phyloP scores from a whole-genome alignment of 2,888 invertebrate species.

The Allygus modestus region DNA sequence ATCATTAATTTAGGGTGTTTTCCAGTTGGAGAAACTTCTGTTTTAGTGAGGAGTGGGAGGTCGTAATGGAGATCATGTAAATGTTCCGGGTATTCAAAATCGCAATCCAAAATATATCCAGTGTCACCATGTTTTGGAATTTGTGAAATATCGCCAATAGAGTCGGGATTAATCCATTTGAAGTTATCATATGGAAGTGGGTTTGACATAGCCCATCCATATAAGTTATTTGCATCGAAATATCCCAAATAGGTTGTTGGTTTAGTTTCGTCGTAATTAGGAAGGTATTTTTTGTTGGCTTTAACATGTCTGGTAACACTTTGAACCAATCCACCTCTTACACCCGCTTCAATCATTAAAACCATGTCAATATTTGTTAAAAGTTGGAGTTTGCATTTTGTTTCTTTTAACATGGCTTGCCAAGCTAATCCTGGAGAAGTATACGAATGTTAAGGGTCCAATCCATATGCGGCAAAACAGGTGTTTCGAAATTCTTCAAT shows the following conservation, averaged over 20 bases:
- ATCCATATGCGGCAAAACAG: conserved; percentile 41
- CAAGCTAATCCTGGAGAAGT: conserved; percentile 62
- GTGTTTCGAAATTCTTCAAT: conserved; percentile 65
- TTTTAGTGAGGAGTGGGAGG: conserved; percentile 47
- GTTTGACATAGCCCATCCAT: conserved; percentile 57
- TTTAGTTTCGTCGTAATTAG: conserved; percentile 60
- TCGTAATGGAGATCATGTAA: conserved; percentile 59
- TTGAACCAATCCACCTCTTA: conserved; percentile 62
- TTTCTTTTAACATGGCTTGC: conserved; percentile 61
- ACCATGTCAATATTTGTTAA: conserved; percentile 64
- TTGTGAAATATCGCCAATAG: conserved; percentile 28
- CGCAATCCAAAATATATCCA: conserved; percentile 63
- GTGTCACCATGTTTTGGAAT: conserved; percentile 37
- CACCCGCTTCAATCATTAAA: conserved; percentile 65
- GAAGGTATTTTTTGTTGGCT: conserved; percentile 57
- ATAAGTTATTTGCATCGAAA: conserved; percentile 64
- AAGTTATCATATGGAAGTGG: conserved; percentile 56
- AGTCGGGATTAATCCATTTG: conserved; percentile 57
- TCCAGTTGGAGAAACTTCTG: conserved; percentile 51
- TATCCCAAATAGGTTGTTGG: conserved; percentile 25
- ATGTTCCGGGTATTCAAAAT: conserved; percentile 61
- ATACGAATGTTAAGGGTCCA: conserved; percentile 62
- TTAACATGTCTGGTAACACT: conserved; percentile 57
- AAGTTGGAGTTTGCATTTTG: conserved; percentile 62
- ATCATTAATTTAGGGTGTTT: conserved; percentile 62